Evolutionary conservation across 2,797 vertebrate genomes (phyloP).

Genomic region (Alouatta caraya): DNA sequence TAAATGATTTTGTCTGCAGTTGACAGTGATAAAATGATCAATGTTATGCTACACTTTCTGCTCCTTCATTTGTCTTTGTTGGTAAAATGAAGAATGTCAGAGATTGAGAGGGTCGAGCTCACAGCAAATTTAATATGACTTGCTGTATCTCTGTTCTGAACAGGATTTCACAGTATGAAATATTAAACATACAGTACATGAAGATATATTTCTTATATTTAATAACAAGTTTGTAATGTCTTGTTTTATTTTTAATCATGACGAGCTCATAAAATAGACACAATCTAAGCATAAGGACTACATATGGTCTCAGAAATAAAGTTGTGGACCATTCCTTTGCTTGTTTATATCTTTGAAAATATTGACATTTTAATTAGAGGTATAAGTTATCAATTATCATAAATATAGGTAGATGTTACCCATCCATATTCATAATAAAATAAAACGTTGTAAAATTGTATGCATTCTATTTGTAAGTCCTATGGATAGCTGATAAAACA

Average conservation of each 20-base stretch:
- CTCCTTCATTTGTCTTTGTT: constrained; percentile 86
- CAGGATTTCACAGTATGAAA: constrained; percentile 65
- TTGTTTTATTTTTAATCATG: background rate
- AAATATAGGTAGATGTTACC: background rate
- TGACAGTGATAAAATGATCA: constrained; percentile 85
- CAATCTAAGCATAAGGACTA: background rate
- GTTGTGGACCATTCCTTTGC: background rate
- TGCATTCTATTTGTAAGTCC: background rate
- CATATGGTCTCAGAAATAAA: background rate
- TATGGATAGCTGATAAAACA: background rate
- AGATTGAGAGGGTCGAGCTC: constrained; percentile 68
- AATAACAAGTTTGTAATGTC: background rate
- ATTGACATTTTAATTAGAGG: background rate
- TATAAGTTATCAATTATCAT: background rate
- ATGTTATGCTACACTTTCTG: constrained; percentile 77
- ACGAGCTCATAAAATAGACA: background rate
- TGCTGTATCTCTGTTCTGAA: constrained; percentile 76
- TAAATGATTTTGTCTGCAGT: constrained; percentile 87
- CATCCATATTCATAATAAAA: background rate
- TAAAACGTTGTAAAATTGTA: background rate
- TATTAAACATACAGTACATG: constrained; percentile 69
- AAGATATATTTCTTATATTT: constrained; percentile 1
- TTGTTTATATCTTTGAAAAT: background rate
- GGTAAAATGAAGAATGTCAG: constrained; percentile 87
- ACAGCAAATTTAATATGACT: constrained; percentile 80